Evolutionary conservation across 2,888 invertebrate genomes (phyloP), one percentile per base, ranked within the genome.

Genomic region (Tiliacea citrago): DNA sequence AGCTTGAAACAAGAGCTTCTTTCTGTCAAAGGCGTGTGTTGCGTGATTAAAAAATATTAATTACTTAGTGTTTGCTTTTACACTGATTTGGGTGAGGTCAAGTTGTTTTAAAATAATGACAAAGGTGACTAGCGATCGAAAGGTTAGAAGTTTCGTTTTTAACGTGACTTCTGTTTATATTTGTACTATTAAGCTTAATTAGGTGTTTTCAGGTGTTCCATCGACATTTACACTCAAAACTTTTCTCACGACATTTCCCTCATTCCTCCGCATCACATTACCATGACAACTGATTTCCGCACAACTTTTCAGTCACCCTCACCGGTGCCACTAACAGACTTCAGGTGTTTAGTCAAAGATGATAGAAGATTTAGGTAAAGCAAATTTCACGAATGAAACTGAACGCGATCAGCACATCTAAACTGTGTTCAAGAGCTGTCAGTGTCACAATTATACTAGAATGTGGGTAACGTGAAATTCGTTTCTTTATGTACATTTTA

Each of bases 1-100:
- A n/a, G n/a, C 60, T 42, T 62, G 13, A 51, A 51, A 57, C 29
- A 47, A 58, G 12, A 53, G 35, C 8, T 66, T 29, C 18, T 68
- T 80, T 68, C 51, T 8, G 35, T 61, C 68, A 80, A 79, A 80
- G 35, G 68, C 47, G 24, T 67, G 69, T 75, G 65, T 66, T 5
- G n/a, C 58, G 66, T 73, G 68, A 63, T 73, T 68, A 81, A 16
- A 55, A 74, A 76, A 63, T 77, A 77, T 58, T 71, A 58, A 71
- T 77, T 71, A 77, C 77, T 71, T 58, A 51, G 57, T 21, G 55
- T 55, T 47, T 7, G 57, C 45, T 76, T 63, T 77, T 58, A 77
- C 18, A 16, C 45, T 51, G 45, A 71, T 77, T 77, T 6, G n/a
- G 2, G 51, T 2, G 10, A 39, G 29, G 68, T 24, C 29, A 35